Conservation (phyloP, 2,797 vertebrate species). For the Sebastes wilsoni region DNA sequence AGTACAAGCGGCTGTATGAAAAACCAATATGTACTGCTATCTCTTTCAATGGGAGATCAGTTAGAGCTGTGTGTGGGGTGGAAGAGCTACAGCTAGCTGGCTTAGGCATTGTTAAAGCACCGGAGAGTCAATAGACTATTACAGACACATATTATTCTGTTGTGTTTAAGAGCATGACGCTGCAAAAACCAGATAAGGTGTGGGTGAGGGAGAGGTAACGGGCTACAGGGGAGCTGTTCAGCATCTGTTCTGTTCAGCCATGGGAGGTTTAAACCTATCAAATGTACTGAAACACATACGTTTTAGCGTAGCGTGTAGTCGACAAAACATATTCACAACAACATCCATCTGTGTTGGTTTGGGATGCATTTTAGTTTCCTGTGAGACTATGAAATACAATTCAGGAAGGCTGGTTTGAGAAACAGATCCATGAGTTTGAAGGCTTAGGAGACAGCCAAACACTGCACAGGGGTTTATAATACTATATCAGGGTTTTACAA, state of each 20-base stretch:
- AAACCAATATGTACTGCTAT: constrained; percentile 61
- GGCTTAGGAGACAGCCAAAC: background rate
- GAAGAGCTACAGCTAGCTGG: constrained; percentile 23
- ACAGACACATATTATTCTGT: constrained; percentile 20
- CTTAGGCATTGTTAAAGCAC: constrained; percentile 25
- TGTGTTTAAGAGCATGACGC: constrained; percentile 32
- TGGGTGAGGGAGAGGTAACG: constrained; percentile 11
- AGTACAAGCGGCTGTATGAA: constrained; percentile 49
- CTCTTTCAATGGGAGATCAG: constrained; percentile 59
- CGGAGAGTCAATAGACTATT: constrained; percentile 47
- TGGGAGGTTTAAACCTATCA: background rate
- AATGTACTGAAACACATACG: background rate
- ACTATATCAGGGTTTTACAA: background rate
- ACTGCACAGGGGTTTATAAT: background rate
- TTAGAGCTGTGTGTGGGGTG: constrained; percentile 35
- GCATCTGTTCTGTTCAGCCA: constrained; percentile 11
- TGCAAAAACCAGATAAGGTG: constrained; percentile 28
- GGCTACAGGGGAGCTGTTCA: constrained; percentile 5
- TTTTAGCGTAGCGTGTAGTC: background rate
- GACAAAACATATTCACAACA: background rate
- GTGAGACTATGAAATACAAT: background rate
- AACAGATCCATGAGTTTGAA: background rate
- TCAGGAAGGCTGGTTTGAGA: background rate
- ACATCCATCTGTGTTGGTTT: background rate
- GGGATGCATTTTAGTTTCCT: background rate